Evolutionary conservation across 1,140 invertebrate species (phyloP), one percentile per base, ranked within the genome.

Genomic region (Drosophila lini): DNA sequence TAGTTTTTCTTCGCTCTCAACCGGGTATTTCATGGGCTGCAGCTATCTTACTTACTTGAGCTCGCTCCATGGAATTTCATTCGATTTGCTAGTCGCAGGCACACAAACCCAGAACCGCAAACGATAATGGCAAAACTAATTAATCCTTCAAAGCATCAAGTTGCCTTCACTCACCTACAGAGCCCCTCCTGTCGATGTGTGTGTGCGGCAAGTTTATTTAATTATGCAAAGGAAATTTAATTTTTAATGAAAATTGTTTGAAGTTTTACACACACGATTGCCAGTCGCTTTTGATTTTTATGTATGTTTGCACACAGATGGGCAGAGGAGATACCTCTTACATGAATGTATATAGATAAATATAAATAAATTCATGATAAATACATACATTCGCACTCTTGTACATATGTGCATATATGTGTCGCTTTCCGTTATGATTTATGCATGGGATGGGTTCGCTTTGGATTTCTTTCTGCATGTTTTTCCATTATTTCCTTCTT

Each of bases 201-300:
- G 25, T 57, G 19, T 60, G 70, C 10, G 19, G 32, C 41, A 59
- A 71, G 65, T 74, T 75, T 64, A 75, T 75, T 75, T 74, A 74
- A 75, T 75, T 74, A 75, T 57, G 73, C 47, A 64, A 75, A 22
- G 56, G 69, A 61, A 75, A 75, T 75, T 74, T 52, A 63, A 75
- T 75, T 75, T 75, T 75, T 74, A 75, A 75, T 75, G 73, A 63
- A 75, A 75, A 75, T 74, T 75, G 73, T 74, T 75, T 75, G 70
- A 74, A 75, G 59, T 74, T 64, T 62, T 50, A 62, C 68, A 74
- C 69, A 56, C 69, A 56, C 55, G 69, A 50, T 53, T 69, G 61
- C 61, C 44, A 19, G 38, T 44, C 11, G 19, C 45, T 22, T 61
- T 65, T 55, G 45, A 55, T 68, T 68, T 60, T 34, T 45, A 13